Percentiles rank a stretch among this genome's conserved stretches.
Evolutionary conservation across 1,140 invertebrate genomes (phyloP).

Genomic region (Macrocentrus cingulum): DNA sequence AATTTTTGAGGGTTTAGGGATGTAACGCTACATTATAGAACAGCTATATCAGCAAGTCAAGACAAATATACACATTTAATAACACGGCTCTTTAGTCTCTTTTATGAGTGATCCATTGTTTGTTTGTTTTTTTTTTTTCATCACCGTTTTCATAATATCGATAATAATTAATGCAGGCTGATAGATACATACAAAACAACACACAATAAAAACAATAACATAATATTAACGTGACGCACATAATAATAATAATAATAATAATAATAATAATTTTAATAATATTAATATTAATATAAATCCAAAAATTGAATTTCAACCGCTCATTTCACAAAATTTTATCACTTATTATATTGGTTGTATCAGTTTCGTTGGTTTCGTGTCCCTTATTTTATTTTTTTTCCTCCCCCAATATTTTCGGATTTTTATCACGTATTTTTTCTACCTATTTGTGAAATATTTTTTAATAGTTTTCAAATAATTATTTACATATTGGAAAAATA

Average conservation of each 20-base stretch:
- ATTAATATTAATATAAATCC: no score
- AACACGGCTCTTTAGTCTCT: conserved; percentile 42
- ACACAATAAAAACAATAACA: conserved; percentile 62
- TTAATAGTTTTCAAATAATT: no score
- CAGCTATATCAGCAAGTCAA: conserved; percentile 38
- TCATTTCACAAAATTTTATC: conserved; percentile 49
- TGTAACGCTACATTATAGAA: conserved; percentile 29
- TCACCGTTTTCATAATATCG: conserved; percentile 30
- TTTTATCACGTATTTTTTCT: no score
- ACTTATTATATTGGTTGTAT: conserved; percentile 49
- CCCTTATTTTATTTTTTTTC: conserved; percentile 8
- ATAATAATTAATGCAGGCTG: conserved; percentile 52
- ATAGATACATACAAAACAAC: conserved; percentile 59
- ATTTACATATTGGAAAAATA: no score
- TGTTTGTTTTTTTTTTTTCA: conserved; percentile 36
- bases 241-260: conserved; percentile 50
- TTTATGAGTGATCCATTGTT: conserved; percentile 47
- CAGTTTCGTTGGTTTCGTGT: conserved; percentile 22
- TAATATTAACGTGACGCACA: conserved; percentile 59
- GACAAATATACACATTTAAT: conserved; percentile 52
- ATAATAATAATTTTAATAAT: conserved; percentile 39
- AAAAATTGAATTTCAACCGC: conserved; percentile 50
- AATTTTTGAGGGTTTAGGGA: no score
- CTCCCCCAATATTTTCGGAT: no score
- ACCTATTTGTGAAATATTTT: no score